Evolutionary conservation across 2,797 vertebrate species (phyloP).

Genomic region (Syngnathus rostellatus): DNA sequence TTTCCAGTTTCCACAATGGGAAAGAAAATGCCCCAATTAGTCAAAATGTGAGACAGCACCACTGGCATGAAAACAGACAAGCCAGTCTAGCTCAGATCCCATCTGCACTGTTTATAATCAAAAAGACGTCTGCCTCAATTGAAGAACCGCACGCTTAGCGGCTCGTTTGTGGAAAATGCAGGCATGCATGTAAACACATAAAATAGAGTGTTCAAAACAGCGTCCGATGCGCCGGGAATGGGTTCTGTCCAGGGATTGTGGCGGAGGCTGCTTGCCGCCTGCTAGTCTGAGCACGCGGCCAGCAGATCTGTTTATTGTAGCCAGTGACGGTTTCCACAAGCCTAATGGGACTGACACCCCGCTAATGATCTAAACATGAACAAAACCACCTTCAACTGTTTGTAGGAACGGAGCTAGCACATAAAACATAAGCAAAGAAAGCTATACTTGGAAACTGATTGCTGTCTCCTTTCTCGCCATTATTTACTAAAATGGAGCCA

Average conservation of each 20-base stretch:
- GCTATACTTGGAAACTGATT: conserved; percentile 72
- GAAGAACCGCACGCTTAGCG: conserved; percentile 21
- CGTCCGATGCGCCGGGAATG: conserved; percentile 43
- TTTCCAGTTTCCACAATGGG: conserved; percentile 38
- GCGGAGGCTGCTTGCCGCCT: conserved; percentile 70
- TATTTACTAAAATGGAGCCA: conserved; percentile 51
- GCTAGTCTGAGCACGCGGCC: conserved; percentile 80
- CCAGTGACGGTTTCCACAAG: conserved; percentile 87
- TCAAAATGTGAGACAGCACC: conserved; percentile 29
- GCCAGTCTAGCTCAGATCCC: conserved; percentile 14
- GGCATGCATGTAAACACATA: conserved; percentile 13
- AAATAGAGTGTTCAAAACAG: conserved; percentile 48
- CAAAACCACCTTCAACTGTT: conserved; percentile 84
- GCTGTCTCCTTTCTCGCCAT: conserved; percentile 13
- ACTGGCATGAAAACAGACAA: conserved; percentile 26
- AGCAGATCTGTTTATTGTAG: conserved; percentile 90
- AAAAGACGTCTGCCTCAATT: conserved; percentile 30
- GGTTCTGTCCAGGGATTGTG: conserved; percentile 51
- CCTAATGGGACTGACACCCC: conserved; percentile 89
- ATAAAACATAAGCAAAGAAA: conserved; percentile 82
- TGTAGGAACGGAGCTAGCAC: conserved; percentile 83
- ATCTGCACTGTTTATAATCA: conserved; percentile 42
- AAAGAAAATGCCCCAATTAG: conserved; percentile 33
- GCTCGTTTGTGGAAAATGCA: conserved; percentile 34
- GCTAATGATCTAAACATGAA: conserved; percentile 91